Evolutionary conservation across 2,113 vertebrate genomes (phyloP), one percentile per base, ranked within the genome.

Genomic region (Electrona antarctica): DNA sequence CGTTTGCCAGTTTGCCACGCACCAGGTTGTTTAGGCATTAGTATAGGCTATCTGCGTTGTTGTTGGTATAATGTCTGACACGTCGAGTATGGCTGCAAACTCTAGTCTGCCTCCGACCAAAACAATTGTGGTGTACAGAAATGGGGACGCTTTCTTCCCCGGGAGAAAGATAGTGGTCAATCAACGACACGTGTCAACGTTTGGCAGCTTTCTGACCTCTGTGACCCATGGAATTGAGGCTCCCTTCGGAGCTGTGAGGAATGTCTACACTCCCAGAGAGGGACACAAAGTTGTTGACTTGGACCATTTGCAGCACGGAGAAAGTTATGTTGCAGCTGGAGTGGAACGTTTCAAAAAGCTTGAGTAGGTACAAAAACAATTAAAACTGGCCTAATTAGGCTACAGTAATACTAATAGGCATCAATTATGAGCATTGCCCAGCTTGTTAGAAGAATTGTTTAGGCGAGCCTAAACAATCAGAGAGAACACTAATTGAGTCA

Each of bases 301-400:
- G 84, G 88, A 91, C 0, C 71, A 91, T 9, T 10, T 95, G 64
- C 71, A 80, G 58, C 73, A 89, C 0, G 88, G 93, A 0, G 86
- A 89, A 33, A 85, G 48, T 67, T 94, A 94, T 10, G 93, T 94
- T 2, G 94, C 93, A 0, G 94, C 91, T 0, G 93, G 94, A 29
- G 84, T 80, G 3, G 94, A 95, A 80, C 83, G 67, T 12, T 94
- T 95, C 80, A 91, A 88, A 85, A 89, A 86, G 48, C 80, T 95
- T 0, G 85, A 94, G 93, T 94, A 87, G 89, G 94, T 94, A 76
- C 3, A 41, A 4, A 41, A 4, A 6, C 3, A 0, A 6, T 41
- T 3, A 41, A 4, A 41, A 41, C 2, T 41, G 33, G 33, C 33
- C 33, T 41, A 41, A 41, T 41, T 41, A 41, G 33, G 33, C 33